These are phyloP conservation scores for Priocnemis perturbator DNA, from an alignment of 2,888 invertebrate species.

Conservation along the genomic window DNA sequence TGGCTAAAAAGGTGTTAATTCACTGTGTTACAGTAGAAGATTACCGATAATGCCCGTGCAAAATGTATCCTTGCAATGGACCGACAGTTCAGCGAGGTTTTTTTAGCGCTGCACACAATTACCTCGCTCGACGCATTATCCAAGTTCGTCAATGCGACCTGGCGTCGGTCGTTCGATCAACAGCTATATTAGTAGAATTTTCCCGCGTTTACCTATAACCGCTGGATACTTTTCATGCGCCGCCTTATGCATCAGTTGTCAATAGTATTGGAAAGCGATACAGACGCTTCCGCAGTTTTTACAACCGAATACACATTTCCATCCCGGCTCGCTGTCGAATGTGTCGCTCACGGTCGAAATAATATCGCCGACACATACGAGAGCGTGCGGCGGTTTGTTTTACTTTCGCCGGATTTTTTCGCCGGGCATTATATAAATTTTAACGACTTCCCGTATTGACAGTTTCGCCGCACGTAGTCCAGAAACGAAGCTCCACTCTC, in stretches of 20 bases:
- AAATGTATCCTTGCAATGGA: no score
- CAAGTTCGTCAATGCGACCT: constrained; percentile 27
- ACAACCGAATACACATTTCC: constrained; percentile 36
- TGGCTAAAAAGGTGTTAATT: no score
- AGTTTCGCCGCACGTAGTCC: neutral
- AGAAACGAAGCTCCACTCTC: neutral
- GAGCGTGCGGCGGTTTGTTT: neutral
- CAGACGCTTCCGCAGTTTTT: constrained; percentile 43
- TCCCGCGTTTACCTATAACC: constrained; percentile 16
- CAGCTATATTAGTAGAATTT: constrained; percentile 36
- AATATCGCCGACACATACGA: constrained; percentile 24
- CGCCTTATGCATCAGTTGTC: constrained; percentile 37
- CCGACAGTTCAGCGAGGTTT: no score
- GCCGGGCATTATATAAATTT: constrained; percentile 3
- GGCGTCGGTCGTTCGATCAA: constrained; percentile 27
- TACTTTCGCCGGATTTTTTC: constrained; percentile 19
- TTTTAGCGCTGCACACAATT: no score
- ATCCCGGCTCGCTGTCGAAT: constrained; percentile 22
- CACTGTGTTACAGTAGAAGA: no score
- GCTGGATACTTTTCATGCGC: constrained; percentile 32
- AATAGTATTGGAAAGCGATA: constrained; percentile 52
- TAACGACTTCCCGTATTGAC: constrained; percentile 3
- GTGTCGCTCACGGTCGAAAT: constrained; percentile 19
- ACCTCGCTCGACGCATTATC: constrained; percentile 18
- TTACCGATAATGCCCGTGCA: no score